Evolutionary conservation across 2,797 vertebrate species (phyloP).

Genomic region (Anguilla marmorata): DNA sequence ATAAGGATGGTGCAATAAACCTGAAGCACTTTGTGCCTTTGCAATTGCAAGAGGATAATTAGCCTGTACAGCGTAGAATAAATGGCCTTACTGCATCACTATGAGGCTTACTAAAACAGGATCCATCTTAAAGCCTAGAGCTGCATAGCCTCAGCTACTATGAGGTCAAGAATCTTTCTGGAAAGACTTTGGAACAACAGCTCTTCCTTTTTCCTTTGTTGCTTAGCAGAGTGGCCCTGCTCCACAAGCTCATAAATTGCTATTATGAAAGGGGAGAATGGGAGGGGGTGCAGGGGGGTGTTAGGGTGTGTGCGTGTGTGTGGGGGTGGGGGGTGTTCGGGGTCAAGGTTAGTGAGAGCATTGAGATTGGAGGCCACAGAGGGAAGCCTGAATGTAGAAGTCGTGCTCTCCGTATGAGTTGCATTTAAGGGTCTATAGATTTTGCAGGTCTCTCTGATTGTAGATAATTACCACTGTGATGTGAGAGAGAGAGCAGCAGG

Average conservation of each 20-base stretch:
- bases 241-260: conserved; percentile 34
- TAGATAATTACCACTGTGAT: conserved; percentile 58
- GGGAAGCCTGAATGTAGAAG: conserved; percentile 39
- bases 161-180: not conserved
- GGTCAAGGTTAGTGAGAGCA: conserved; percentile 53
- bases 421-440: conserved; percentile 49
- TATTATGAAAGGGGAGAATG: conserved; percentile 12
- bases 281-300: not conserved
- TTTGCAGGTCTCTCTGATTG: conserved; percentile 52
- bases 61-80: not conserved
- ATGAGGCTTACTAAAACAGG: conserved; percentile 15
- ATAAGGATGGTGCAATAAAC: conserved; percentile 14
- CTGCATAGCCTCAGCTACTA: not conserved
- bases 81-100: not conserved
- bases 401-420: conserved; percentile 33
- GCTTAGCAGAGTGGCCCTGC: conserved; percentile 28
- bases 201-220: conserved; percentile 34
- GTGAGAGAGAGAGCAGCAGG: conserved; percentile 43
- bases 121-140: too few relatives aligned
- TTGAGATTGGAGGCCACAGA: conserved; percentile 33
- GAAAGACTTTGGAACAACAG: not conserved
- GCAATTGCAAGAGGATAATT: conserved; percentile 22
- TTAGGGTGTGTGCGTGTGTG: not conserved
- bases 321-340: not conserved
- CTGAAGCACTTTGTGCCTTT: conserved; percentile 15